A percentile compares a stretch with the other conserved stretches of the same genome.
Evolutionary conservation across 2,797 vertebrate species (phyloP).

Genomic region (Anabas testudineus): DNA sequence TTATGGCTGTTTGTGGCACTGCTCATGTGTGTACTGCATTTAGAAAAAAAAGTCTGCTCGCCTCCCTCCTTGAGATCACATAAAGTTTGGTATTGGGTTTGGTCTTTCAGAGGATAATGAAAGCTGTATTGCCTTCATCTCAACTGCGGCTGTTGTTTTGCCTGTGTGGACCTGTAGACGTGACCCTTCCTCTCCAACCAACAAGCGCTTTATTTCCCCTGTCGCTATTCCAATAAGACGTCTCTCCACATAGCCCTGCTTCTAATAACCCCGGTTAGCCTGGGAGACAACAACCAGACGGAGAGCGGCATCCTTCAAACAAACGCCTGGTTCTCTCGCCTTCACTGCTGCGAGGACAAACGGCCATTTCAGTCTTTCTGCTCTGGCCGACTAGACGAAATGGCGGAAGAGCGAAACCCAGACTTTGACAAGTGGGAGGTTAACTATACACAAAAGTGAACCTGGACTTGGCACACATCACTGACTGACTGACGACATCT

Average conservation of each 20-base stretch:
- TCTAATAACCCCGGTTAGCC: conserved; percentile 72
- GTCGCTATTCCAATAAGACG: conserved; percentile 75
- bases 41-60: conserved; percentile 48
- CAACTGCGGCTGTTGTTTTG: conserved; percentile 60
- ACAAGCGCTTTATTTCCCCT: conserved; percentile 76
- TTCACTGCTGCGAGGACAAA: conserved; percentile 4
- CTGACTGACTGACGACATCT: conserved; percentile 76
- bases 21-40: conserved; percentile 56
- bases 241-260: conserved; percentile 56
- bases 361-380: conserved; percentile 34
- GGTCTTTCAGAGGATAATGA: conserved; percentile 67
- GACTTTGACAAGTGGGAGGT: conserved; percentile 51
- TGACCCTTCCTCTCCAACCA: conserved; percentile 64
- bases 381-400: conserved; percentile 37
- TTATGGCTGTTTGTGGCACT: conserved; percentile 75
- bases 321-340: conserved; percentile 12
- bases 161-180: conserved; percentile 45
- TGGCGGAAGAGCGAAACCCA: conserved; percentile 45
- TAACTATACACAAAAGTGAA: conserved; percentile 65
- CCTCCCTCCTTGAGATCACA: conserved; percentile 55
- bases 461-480: conserved; percentile 74
- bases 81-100: conserved; percentile 58
- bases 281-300: conserved; percentile 63
- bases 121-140: conserved; percentile 63
- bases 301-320: conserved; percentile 43